Base-by-base conservation (phyloP, 2,113 vertebrate species). In the Pimephales promelas region DNA sequence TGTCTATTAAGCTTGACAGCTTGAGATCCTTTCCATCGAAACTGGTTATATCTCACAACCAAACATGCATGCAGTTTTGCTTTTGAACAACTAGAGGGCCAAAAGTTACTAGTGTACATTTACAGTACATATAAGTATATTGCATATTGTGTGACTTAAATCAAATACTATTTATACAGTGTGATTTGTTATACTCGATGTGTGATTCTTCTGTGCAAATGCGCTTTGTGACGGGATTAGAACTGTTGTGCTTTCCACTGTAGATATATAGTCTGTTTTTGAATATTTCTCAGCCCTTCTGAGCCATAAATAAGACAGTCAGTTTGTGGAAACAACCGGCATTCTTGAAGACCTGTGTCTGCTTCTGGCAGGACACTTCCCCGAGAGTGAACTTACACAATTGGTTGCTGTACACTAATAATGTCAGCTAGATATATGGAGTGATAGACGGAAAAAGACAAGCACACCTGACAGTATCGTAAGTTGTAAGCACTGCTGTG, bases 281-380 rank as follows among this genome's bases (percentile, higher is more conserved):
- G 8, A 52, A 74, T 52, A 74, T 47, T 75, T 71, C 24, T 36
- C 16, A 28, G 14, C 10, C 10, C 16, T 43, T 34, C 62, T 16
- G 28, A 14, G 49, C 14, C 28, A 16, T 66, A 57, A 66, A 77
- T 31, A 77, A 52, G 4, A 64, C 34, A 16, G 2, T 52, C 22
- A 1, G 34, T 56, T 49, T 74, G 68, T 36, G 77, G 77, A 85
- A 74, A 74, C 20, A 26, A 34, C 71, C 68, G 10, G 78, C 77
- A 85, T 40, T 85, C 68, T 74, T 74, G 18, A 81, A 54, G 2
- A 36, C 14, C 13, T 62, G 36, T 54, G 56, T 86, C 49, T 70
- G n/a, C 34, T 71, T 83, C 28, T 86, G 80, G 80, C 79, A 52
- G 22, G 13, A 70, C 28, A 3, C 13, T 8, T 22, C 22, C 52